phyloP scores from a whole-genome alignment of 2,797 vertebrate species.

The Sebastes glaucus region DNA sequence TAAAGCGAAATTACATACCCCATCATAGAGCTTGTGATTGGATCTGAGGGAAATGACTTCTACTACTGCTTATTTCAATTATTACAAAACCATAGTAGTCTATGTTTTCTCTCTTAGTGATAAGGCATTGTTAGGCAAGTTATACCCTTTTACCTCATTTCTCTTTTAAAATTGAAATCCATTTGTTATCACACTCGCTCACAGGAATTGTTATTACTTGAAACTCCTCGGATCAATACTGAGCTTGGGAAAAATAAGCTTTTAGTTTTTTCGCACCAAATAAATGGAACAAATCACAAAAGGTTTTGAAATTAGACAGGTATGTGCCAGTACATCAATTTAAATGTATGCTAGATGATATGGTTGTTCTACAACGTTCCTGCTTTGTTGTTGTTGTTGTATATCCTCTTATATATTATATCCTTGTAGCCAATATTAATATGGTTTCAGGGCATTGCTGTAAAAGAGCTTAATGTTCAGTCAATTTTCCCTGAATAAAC shows the following conservation, averaged over 20 bases:
- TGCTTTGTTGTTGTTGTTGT: neutral
- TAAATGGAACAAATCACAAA: too few relatives aligned
- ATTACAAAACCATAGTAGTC: too few relatives aligned
- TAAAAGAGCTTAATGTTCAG: neutral
- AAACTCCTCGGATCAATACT: too few relatives aligned
- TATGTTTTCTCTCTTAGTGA: neutral
- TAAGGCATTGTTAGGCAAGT: neutral
- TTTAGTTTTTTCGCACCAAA: too few relatives aligned
- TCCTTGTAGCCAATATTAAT: neutral
- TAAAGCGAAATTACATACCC: slow-evolving; percentile 9
- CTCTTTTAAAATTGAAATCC: too few relatives aligned
- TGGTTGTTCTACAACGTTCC: neutral
- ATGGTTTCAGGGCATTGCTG: neutral
- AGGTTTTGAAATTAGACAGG: too few relatives aligned
- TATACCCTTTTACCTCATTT: neutral
- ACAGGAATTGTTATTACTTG: too few relatives aligned
- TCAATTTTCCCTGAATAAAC: neutral
- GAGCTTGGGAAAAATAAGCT: too few relatives aligned
- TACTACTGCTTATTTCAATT: too few relatives aligned
- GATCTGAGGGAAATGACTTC: slow-evolving; percentile 1
- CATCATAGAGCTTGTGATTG: slow-evolving; percentile 9
- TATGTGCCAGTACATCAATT: neutral
- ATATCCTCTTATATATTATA: neutral
- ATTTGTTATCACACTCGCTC: too few relatives aligned
- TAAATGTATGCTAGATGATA: neutral